These are phyloP conservation scores for Drosophila gaucha DNA, from an alignment of 2,888 invertebrate genomes.

Conservation along the genomic window DNA sequence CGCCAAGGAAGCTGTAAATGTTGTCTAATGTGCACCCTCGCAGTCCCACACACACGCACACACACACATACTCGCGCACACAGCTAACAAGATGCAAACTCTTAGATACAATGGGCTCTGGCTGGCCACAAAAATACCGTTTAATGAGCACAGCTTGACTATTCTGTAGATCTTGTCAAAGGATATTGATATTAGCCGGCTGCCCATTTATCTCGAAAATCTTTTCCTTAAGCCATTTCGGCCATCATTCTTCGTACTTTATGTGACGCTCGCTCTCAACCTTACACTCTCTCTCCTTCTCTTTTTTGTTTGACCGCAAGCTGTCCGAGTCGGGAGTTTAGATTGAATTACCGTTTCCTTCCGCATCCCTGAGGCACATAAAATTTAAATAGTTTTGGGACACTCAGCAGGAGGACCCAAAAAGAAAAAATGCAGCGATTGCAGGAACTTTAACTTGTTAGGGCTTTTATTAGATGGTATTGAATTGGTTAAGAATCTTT, in stretches of 20 bases:
- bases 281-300: neutral
- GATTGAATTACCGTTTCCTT: constrained; percentile 68
- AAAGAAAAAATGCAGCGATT: constrained; percentile 35
- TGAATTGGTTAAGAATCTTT: neutral
- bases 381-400: constrained; percentile 54
- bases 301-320: constrained; percentile 62
- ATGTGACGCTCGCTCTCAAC: constrained; percentile 30
- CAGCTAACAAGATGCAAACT: constrained; percentile 77
- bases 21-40: constrained; percentile 58
- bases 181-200: constrained; percentile 76
- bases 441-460: neutral
- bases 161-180: constrained; percentile 75
- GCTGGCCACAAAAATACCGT: constrained; percentile 81
- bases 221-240: constrained; percentile 37
- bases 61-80: constrained; percentile 23
- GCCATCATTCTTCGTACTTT: constrained; percentile 71
- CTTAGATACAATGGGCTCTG: constrained; percentile 62
- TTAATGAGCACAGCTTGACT: constrained; percentile 83
- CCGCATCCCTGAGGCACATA: constrained; percentile 46
- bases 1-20: constrained; percentile 63
- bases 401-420: constrained; percentile 15
- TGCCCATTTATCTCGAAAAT: constrained; percentile 57
- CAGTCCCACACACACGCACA: constrained; percentile 43
- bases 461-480: neutral
- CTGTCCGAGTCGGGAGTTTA: constrained; percentile 37